A percentile compares a stretch with the other conserved stretches of the same genome.
Evolutionary conservation across 2,888 invertebrate species (phyloP).

Genomic region (Pilophorus perplexus): DNA sequence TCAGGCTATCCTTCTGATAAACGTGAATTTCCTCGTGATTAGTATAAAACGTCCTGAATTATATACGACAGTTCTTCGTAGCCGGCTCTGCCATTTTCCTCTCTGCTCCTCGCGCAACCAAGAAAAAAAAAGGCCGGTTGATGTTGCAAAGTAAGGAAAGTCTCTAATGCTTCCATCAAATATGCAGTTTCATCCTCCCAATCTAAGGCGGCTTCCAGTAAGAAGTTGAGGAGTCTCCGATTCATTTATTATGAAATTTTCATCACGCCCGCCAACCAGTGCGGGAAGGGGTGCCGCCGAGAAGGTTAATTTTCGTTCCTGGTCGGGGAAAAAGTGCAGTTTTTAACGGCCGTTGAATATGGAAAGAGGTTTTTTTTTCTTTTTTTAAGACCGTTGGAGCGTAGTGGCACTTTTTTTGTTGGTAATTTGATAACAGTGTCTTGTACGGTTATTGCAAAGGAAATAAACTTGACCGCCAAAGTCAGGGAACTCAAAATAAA

Average conservation of each 20-base stretch:
- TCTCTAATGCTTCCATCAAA: constrained; percentile 36
- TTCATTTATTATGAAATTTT: constrained; percentile 41
- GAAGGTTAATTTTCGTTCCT: constrained; percentile 16
- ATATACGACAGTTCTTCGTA: background rate
- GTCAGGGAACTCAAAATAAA: no score
- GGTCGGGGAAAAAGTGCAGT: no score
- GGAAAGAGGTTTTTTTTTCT: no score
- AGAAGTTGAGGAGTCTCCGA: constrained; percentile 34
- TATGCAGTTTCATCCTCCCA: constrained; percentile 26
- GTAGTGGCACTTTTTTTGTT: no score
- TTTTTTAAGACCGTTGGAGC: background rate
- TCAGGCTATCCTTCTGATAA: no score
- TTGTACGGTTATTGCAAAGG: no score
- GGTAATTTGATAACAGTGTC: no score
- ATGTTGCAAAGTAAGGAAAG: constrained; percentile 1
- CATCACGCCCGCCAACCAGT: constrained; percentile 24
- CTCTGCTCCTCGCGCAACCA: background rate
- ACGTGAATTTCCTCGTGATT: no score
- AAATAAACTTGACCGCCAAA: no score
- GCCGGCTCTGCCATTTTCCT: background rate
- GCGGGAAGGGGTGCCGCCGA: no score
- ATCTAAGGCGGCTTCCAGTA: constrained; percentile 24
- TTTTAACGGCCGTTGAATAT: no score
- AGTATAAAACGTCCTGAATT: no score
- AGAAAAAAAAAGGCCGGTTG: constrained; percentile 5